Evolutionary conservation across 2,113 vertebrate genomes (phyloP), one percentile per base, ranked within the genome.

Genomic region (Perca fluviatilis): DNA sequence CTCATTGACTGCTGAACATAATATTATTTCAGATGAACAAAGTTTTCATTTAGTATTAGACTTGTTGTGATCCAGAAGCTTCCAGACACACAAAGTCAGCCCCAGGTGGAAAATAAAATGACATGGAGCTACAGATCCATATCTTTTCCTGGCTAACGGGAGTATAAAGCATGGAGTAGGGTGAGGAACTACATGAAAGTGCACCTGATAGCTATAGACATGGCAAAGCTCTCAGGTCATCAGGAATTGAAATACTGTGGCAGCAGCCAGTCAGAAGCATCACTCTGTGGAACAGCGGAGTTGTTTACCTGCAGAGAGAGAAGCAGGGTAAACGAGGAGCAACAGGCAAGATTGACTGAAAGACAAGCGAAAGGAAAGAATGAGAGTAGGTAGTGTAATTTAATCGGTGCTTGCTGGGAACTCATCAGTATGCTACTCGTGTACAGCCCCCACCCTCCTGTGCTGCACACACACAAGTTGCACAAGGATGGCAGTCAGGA

Each of bases 371-470:
- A 40, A 71, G 64, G 60, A 82, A 85, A 65, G 76, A 79, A 19
- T 77, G n/a, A 68, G 74, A 85, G 82, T 18, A 27, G 84, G 77
- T 49, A 33, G 71, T 67, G 76, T 87, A 82, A 92, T 89, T 89
- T 86, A 57, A 90, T 88, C 54, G 25, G 30, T 1, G 40, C 77
- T 84, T 86, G 83, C 84, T 84, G 73, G 84, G 83, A 86, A 80
- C 76, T 90, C 78, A 79, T 92, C 70, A 71, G 84, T 74, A 89
- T 89, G 76, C 88, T 14, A 64, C 63, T 53, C 36, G 30, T 62
- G 77, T 64, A 60, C 43, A 10, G 13, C 25, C 5, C 43, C 56
- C 63, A 2, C 56, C 47, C 25, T 2, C 14, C 53, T 51, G 7
- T n/a, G 69, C 70, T 27, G 19, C 63, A 85, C 78, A 86, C 14